phyloP scores from a whole-genome alignment of 2,797 vertebrate species.

The Allobates femoralis region DNA sequence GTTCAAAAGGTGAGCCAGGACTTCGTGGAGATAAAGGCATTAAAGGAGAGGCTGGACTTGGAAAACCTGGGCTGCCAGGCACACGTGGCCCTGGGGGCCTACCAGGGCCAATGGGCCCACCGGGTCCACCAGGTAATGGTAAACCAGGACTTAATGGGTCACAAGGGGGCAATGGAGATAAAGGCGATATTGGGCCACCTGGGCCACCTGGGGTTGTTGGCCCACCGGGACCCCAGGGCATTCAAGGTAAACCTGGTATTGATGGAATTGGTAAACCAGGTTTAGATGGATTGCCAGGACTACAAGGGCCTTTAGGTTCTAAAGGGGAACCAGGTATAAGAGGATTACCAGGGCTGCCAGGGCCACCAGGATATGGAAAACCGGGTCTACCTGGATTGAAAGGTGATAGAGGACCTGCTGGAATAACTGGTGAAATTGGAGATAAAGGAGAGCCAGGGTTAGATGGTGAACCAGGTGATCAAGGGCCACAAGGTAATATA shows the following conservation, averaged over 20 bases:
- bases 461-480: slow-evolving; percentile 83
- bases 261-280: slow-evolving; percentile 85
- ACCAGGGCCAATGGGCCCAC: slow-evolving; percentile 79
- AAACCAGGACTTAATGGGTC: slow-evolving; percentile 85
- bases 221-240: slow-evolving; percentile 80
- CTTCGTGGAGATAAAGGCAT: slow-evolving; percentile 85
- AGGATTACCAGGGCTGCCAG: slow-evolving; percentile 86
- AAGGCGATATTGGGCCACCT: slow-evolving; percentile 85
- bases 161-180: slow-evolving; percentile 83
- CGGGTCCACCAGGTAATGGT: slow-evolving; percentile 83
- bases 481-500: slow-evolving; percentile 84
- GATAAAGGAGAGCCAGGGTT: slow-evolving; percentile 89
- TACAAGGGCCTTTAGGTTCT: slow-evolving; percentile 79
- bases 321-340: slow-evolving; percentile 86
- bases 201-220: slow-evolving; percentile 83
- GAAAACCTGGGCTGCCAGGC: slow-evolving; percentile 86
- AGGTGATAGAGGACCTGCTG: slow-evolving; percentile 88
- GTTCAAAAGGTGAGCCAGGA: slow-evolving; percentile 84
- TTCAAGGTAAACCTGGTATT: slow-evolving; percentile 84
- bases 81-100: slow-evolving; percentile 81
- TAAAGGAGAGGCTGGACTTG: slow-evolving; percentile 92
- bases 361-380: slow-evolving; percentile 90
- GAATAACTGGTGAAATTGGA: slow-evolving; percentile 84
- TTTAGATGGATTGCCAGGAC: slow-evolving; percentile 83
- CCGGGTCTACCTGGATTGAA: slow-evolving; percentile 89